Evolutionary conservation across 2,113 vertebrate species (phyloP).

Genomic region (Delphinus delphis): DNA sequence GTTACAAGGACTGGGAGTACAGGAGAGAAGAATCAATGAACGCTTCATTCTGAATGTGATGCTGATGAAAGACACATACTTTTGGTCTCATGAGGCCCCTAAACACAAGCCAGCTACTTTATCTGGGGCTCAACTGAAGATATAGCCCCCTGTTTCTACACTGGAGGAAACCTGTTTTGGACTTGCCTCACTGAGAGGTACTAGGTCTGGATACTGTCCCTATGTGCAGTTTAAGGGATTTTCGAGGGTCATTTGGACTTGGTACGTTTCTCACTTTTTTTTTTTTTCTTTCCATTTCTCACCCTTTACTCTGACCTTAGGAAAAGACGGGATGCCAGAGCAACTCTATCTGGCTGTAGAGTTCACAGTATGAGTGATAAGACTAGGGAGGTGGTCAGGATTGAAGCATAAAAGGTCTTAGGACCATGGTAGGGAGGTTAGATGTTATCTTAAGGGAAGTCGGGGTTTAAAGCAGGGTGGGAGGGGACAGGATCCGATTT

Average conservation of each 20-base stretch:
- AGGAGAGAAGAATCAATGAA: not conserved
- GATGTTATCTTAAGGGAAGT: not conserved
- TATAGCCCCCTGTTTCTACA: not conserved
- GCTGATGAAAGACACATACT: not conserved
- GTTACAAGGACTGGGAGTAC: not conserved
- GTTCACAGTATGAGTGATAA: not conserved
- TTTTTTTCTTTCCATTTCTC: not conserved
- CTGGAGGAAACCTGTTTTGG: not conserved
- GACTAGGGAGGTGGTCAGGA: not conserved
- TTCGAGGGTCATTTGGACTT: not conserved
- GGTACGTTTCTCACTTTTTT: not conserved
- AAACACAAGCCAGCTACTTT: not conserved
- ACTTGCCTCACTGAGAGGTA: not conserved
- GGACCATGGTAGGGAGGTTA: not conserved
- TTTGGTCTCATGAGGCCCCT: not conserved
- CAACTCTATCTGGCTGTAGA: not conserved
- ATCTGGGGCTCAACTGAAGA: not conserved
- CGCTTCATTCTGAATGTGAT: not conserved
- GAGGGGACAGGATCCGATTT: not conserved
- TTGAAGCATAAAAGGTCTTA: not conserved
- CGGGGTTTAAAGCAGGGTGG: not conserved
- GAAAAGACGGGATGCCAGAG: rapidly evolving
- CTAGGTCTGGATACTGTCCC: not conserved
- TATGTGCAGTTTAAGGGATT: not conserved
- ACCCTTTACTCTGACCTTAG: not conserved